A percentile compares a stretch with the other conserved stretches of the same genome.
Conservation (phyloP, 2,797 vertebrate species). For the Enteromius fasciolatus region DNA sequence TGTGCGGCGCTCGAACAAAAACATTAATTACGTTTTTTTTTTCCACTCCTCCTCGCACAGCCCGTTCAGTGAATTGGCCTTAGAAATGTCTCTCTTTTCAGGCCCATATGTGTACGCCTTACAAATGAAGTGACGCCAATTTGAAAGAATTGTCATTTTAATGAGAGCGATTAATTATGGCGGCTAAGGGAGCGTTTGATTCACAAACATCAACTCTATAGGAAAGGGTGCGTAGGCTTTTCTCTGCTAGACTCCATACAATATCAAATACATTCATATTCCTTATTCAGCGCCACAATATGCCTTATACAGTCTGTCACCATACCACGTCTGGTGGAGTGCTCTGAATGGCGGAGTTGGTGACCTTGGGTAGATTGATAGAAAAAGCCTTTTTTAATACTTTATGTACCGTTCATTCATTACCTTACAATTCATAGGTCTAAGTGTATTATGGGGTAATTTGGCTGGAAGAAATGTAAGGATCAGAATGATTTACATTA, state of each 20-base stretch:
- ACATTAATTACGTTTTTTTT: slow-evolving; percentile 64
- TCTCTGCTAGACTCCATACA: slow-evolving; percentile 34
- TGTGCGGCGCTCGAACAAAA: slow-evolving; percentile 64
- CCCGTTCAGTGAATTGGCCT: slow-evolving; percentile 61
- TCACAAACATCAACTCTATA: slow-evolving; percentile 45
- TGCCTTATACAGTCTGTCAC: slow-evolving; percentile 19
- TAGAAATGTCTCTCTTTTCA: slow-evolving; percentile 64
- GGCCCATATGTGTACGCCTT: slow-evolving; percentile 34
- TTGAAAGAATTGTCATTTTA: slow-evolving; percentile 67
- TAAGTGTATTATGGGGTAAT: slow-evolving; percentile 12
- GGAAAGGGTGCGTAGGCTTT: neutral
- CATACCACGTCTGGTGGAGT: slow-evolving; percentile 34
- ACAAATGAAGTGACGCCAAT: slow-evolving; percentile 57
- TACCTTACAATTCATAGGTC: slow-evolving; percentile 21
- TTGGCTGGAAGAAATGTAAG: neutral
- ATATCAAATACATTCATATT: slow-evolving; percentile 36
- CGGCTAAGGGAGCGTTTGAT: slow-evolving; percentile 50
- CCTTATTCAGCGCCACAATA: slow-evolving; percentile 47
- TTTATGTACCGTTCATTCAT: slow-evolving; percentile 38
- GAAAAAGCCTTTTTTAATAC: slow-evolving; percentile 39
- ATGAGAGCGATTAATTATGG: slow-evolving; percentile 65
- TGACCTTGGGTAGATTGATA: slow-evolving; percentile 47
- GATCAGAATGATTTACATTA: slow-evolving; percentile 30
- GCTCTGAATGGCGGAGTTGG: slow-evolving; percentile 19
- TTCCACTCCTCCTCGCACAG: slow-evolving; percentile 22